Evolutionary conservation across 2,797 vertebrate species (phyloP), one percentile per base, ranked within the genome.

Genomic region (Macrochelys suwanniensis): DNA sequence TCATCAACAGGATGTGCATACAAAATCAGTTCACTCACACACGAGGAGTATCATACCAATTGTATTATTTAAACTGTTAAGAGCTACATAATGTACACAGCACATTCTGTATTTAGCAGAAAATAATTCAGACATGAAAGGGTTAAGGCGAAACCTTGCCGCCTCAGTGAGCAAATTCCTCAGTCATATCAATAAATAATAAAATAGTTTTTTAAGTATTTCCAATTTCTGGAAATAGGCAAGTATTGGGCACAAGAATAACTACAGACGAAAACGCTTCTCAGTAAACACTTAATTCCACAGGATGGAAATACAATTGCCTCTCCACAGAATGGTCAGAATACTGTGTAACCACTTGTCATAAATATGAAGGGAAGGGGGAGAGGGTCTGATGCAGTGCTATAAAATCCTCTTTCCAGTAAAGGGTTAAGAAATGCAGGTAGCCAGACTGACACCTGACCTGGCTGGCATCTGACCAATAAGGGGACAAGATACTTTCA

Each of bases 171-270:
- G 59, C 11, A 88, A 68, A 88, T 88, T 54, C 78, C 47, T 88
- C 79, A 81, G 37, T 31, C 88, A 74, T 17, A 65, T 19, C 42
- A 80, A 87, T 9, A 90, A 90, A 87, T 82, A 90, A 78, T 17
- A 85, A 53, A 59, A 17, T 37, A 65, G 85, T 0, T 2, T 28
- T 33, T 56, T 8, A 94, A 59, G n/a, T 83, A 84, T 84, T 57
- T n/a, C 45, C 47, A 31, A 17, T 91, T 87, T n/a, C 51, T 65
- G 47, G 61, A 83, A 90, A 90, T 10, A 61, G 1, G 3, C 47
- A 92, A 78, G 53, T 33, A 33, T 90, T 71, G 12, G 81, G 82
- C n/a, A 15, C 8, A 26, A 26, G 45, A 49, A 51, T 85, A 92
- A 78, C 25, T 2, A 0, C 12, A 42, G 25, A 54, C 61, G 77